phyloP scores from a whole-genome alignment of 2,113 vertebrate species.

The Syngnathus typhle region DNA sequence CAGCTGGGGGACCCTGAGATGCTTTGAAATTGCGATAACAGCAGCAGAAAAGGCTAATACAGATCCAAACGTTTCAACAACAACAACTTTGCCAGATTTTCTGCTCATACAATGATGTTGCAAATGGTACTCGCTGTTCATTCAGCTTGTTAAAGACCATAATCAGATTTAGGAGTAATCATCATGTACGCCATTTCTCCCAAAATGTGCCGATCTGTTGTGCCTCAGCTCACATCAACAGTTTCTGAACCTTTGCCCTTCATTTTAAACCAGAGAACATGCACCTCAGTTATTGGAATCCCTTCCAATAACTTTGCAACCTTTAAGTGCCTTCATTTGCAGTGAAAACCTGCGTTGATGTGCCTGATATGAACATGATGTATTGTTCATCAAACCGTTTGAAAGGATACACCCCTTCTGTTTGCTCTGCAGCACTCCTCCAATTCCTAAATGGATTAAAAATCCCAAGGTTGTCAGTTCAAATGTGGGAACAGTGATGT shows the following conservation, averaged over 20 bases:
- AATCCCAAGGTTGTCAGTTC: constrained; percentile 56
- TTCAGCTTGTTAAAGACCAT: constrained; percentile 30
- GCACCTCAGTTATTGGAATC: constrained; percentile 48
- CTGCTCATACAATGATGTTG: constrained; percentile 28
- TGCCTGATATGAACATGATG: constrained; percentile 37
- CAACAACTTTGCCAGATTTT: constrained; percentile 12
- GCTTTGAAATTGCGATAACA: constrained; percentile 54
- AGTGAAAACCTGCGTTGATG: constrained; percentile 36
- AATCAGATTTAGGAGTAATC: constrained; percentile 35
- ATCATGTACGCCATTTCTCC: constrained; percentile 38
- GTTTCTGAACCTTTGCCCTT: constrained; percentile 59
- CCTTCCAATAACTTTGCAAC: constrained; percentile 45
- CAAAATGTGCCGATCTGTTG: constrained; percentile 52
- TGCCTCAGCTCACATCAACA: constrained; percentile 35
- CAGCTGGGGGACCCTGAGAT: constrained; percentile 34
- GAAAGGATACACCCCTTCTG: constrained; percentile 52
- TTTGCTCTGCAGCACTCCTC: constrained; percentile 48
- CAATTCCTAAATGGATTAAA: constrained; percentile 62
- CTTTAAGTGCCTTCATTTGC: constrained; percentile 38
- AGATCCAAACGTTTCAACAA: neutral
- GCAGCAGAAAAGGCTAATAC: constrained; percentile 33
- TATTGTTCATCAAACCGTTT: constrained; percentile 43
- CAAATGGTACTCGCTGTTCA: constrained; percentile 31
- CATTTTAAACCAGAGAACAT: constrained; percentile 47
- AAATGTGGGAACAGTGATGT: constrained; percentile 45